phyloP scores from a whole-genome alignment of 2,113 vertebrate genomes.

The Melanostigma gelatinosum region DNA sequence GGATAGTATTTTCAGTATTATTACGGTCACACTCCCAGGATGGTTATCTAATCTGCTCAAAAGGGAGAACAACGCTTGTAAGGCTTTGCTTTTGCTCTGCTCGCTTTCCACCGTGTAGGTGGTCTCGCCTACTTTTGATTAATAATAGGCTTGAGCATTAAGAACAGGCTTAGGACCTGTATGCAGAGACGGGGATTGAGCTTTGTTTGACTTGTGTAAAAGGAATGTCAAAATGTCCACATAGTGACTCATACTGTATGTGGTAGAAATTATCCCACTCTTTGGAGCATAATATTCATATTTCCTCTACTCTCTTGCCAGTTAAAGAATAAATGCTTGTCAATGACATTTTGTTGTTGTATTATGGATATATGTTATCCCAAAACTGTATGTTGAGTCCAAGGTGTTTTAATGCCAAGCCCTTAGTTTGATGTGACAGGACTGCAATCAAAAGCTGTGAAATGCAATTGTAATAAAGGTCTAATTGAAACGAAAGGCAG shows the following conservation, averaged over 20 bases:
- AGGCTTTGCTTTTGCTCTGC: slow-evolving; percentile 33
- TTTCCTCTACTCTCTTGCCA: not conserved
- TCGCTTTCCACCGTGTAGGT: slow-evolving; percentile 49
- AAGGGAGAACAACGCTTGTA: slow-evolving; percentile 56
- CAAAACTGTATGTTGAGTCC: slow-evolving; percentile 18
- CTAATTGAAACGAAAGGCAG: slow-evolving; percentile 13
- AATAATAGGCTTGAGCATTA: slow-evolving; percentile 65
- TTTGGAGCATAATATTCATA: not conserved
- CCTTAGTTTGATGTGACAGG: slow-evolving; percentile 25
- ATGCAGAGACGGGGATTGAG: slow-evolving; percentile 24
- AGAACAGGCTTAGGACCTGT: slow-evolving; percentile 40
- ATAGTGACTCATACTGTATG: slow-evolving; percentile 31
- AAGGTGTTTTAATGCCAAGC: slow-evolving; percentile 16
- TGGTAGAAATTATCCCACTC: slow-evolving; percentile 22
- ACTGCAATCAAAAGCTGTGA: not conserved
- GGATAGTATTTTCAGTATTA: slow-evolving; percentile 25
- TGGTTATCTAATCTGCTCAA: slow-evolving; percentile 63
- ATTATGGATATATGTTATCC: slow-evolving; percentile 9
- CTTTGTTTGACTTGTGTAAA: slow-evolving; percentile 49
- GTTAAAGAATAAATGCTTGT: slow-evolving; percentile 32
- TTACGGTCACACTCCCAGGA: slow-evolving; percentile 17
- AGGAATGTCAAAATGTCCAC: slow-evolving; percentile 45
- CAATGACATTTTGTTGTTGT: slow-evolving; percentile 9
- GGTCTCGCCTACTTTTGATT: slow-evolving; percentile 68
- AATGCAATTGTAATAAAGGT: slow-evolving; percentile 14